These are phyloP conservation scores for Drosophila pandora DNA, from an alignment of 1,140 invertebrate species.

Conservation along the genomic window DNA sequence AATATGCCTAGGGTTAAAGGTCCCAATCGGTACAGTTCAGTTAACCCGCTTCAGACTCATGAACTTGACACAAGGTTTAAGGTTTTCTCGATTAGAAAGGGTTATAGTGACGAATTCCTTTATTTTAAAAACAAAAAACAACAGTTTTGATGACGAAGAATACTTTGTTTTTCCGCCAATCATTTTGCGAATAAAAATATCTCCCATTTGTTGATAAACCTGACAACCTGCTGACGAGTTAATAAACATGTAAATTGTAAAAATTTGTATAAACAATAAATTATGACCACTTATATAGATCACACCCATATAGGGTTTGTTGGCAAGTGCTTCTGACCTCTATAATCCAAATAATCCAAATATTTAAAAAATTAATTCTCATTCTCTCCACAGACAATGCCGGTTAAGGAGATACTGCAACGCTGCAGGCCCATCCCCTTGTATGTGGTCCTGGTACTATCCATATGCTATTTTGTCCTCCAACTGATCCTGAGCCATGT, in stretches of 20 bases:
- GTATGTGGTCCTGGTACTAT: slow-evolving; percentile 89
- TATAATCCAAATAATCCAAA: background rate
- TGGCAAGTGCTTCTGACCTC: slow-evolving; percentile 25
- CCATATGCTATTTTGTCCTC: slow-evolving; percentile 88
- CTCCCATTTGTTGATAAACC: no score
- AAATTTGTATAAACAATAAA: slow-evolving; percentile 20
- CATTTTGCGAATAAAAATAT: no score
- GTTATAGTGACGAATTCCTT: no score
- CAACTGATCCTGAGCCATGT: slow-evolving; percentile 91
- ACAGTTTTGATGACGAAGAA: no score
- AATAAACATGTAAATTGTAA: background rate
- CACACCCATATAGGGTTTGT: slow-evolving; percentile 25
- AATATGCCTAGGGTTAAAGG: no score
- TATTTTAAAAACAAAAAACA: no score
- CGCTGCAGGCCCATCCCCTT: slow-evolving; percentile 89
- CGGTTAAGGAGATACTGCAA: slow-evolving; percentile 89
- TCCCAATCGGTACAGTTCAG: no score
- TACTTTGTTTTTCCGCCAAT: no score
- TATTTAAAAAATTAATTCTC: slow-evolving; percentile 43
- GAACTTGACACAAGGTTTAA: no score
- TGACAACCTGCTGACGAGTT: slow-evolving; percentile 3
- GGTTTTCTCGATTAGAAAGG: background rate
- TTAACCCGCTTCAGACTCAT: no score
- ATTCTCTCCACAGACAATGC: slow-evolving; percentile 84
- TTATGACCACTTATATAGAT: slow-evolving; percentile 21